These are phyloP conservation scores for Protophormia terraenovae DNA, from an alignment of 2,888 invertebrate species.

Conservation along the genomic window DNA sequence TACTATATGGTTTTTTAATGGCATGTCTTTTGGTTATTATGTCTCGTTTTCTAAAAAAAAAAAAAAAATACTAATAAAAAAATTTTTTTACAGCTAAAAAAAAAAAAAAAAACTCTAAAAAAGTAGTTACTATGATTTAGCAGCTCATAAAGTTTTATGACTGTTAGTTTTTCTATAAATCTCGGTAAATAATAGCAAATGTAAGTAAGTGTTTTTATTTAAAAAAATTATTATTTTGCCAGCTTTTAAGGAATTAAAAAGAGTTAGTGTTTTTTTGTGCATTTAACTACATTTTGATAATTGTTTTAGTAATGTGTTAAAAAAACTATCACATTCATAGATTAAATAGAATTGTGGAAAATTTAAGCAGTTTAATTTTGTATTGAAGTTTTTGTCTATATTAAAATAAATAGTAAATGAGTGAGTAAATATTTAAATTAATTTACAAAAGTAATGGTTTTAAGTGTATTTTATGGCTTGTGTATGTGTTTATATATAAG, in stretches of 20 bases:
- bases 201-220: not conserved
- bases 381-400: not conserved
- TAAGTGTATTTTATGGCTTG: conserved; percentile 10
- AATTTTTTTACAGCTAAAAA: too few relatives aligned
- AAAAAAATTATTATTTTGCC: not conserved
- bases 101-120: conserved; percentile 13
- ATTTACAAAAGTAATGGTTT: not conserved
- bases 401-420: not conserved
- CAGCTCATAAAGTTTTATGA: conserved; percentile 66
- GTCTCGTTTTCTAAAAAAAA: not conserved
- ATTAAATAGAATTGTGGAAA: conserved; percentile 54
- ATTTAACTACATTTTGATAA: conserved; percentile 58
- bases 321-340: conserved; percentile 33
- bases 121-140: conserved; percentile 60
- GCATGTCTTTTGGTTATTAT: conserved; percentile 15
- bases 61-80: not conserved
- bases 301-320: conserved; percentile 63
- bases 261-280: conserved; percentile 11
- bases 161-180: conserved; percentile 52
- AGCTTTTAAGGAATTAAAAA: not conserved
- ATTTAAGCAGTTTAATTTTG: too few relatives aligned
- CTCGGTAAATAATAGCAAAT: conserved; percentile 14
- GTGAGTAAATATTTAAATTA: not conserved
- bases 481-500: conserved; percentile 5
- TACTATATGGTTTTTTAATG: not conserved